Base-by-base conservation (phyloP, 2,797 vertebrate genomes). In the Pangasius macronema region DNA sequence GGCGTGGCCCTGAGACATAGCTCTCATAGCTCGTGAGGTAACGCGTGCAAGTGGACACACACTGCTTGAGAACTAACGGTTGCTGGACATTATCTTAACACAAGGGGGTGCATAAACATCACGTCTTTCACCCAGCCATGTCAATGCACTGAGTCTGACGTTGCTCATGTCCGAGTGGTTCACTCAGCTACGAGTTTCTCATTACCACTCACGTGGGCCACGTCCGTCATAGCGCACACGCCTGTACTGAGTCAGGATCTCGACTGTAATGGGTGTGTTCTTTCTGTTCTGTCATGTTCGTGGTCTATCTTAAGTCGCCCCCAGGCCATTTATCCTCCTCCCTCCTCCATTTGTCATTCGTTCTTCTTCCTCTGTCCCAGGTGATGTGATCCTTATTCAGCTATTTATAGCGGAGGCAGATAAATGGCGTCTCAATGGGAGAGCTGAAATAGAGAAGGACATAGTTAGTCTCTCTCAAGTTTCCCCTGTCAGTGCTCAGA, bases 371-470 rank as follows among this genome's bases (percentile, higher is more conserved):
- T 81, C 53, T 83, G n/a, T 90, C 89, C 88, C 87, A 88, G 36
- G 57, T 91, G 91, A 82, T 93, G 88, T 85, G 90, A 94, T 93
- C 91, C 93, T 90, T 94, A 90, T 91, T 92, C 92, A 90, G 87
- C 90, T 96, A 95, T 95, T 94, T 95, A 93, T 95, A 95, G 92
- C 91, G n/a, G 18, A 67, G 89, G 91, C 90, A 77, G 91, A 94
- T 94, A 95, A 94, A 95, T 93, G 94, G 91, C 88, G 92, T 91
- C 91, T 93, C 82, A 83, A 88, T 87, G 87, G 84, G 85, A 91
- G 90, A 91, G 87, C 91, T 87, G 90, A 92, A 91, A 90, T 49
- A 33, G 82, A 88, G 90, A 91, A 92, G 92, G 91, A 88, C 92
- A 91, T 55, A 83, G 91, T 90, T 77, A 90, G 85, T 91, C 86